Evolutionary conservation across 2,888 invertebrate genomes (phyloP).

Genomic region (Papilio demoleus): DNA sequence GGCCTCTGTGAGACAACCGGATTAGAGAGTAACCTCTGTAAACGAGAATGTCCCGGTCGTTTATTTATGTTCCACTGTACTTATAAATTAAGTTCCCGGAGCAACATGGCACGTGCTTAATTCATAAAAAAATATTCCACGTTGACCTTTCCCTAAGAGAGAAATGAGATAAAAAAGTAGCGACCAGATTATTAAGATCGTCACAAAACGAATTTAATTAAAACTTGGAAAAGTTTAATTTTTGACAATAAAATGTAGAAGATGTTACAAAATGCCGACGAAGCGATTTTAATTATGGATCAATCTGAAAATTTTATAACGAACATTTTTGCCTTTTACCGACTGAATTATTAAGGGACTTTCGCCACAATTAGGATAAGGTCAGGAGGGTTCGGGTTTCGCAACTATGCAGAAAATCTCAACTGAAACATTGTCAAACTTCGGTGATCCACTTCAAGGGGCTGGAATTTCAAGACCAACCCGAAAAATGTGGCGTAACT

Average conservation of each 20-base stretch:
- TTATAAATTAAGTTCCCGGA: not conserved
- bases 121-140: conserved; percentile 18
- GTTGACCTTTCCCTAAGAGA: conserved; percentile 5
- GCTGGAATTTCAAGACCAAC: conserved; percentile 26
- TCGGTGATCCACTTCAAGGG: conserved; percentile 23
- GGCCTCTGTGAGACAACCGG: too few species aligned
- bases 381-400: conserved; percentile 27
- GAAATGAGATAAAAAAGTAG: conserved; percentile 26
- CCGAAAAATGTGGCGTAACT: conserved; percentile 28
- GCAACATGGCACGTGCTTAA: not conserved
- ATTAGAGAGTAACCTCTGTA: too few species aligned
- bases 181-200: conserved; percentile 38
- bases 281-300: conserved; percentile 40
- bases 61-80: too few species aligned
- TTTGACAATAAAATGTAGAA: conserved; percentile 39
- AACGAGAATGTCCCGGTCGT: too few species aligned
- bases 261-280: conserved; percentile 27
- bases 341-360: conserved; percentile 35
- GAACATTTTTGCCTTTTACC: conserved; percentile 38
- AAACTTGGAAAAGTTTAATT: conserved; percentile 39
- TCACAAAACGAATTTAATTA: conserved; percentile 40
- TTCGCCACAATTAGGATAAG: conserved; percentile 37
- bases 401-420: conserved; percentile 43
- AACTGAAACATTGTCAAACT: conserved; percentile 41
- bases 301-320: conserved; percentile 38